A percentile compares a stretch with the other conserved stretches of the same genome.
Conservation (phyloP, 2,888 invertebrate genomes). For the Machimus rusticus region DNA sequence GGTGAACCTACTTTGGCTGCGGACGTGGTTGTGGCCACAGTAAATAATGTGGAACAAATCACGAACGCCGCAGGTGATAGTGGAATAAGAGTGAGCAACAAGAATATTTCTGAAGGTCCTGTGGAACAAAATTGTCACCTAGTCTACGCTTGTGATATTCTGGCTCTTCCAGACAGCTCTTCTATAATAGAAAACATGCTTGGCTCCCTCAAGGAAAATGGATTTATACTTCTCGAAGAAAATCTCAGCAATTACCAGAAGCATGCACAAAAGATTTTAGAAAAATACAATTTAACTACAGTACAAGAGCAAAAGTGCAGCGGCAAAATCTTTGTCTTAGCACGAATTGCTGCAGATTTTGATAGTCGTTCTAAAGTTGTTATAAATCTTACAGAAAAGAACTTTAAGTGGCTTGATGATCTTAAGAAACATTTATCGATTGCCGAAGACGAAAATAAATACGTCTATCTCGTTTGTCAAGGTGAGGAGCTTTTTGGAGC, state of each 20-base stretch:
- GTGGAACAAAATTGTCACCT: slow-evolving; percentile 76
- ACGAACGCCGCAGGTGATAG: slow-evolving; percentile 67
- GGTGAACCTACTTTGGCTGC: slow-evolving; percentile 77
- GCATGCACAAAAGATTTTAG: slow-evolving; percentile 60
- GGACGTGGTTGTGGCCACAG: slow-evolving; percentile 69
- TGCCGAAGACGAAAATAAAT: slow-evolving; percentile 67
- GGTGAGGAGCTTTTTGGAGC: slow-evolving; percentile 77
- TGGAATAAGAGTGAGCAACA: slow-evolving; percentile 71
- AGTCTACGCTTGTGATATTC: slow-evolving; percentile 71
- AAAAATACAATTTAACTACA: slow-evolving; percentile 64
- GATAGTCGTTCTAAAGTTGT: slow-evolving; percentile 63
- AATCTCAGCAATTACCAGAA: slow-evolving; percentile 63
- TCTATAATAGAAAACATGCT: slow-evolving; percentile 67
- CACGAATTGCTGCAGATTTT: slow-evolving; percentile 63
- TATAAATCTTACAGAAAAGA: slow-evolving; percentile 73
- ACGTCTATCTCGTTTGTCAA: slow-evolving; percentile 74
- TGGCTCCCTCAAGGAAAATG: slow-evolving; percentile 71
- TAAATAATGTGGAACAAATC: slow-evolving; percentile 66
- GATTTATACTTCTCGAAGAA: slow-evolving; percentile 80
- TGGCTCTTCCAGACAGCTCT: slow-evolving; percentile 67
- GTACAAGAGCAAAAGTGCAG: slow-evolving; percentile 72
- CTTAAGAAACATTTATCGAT: slow-evolving; percentile 79
- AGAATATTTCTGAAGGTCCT: slow-evolving; percentile 68
- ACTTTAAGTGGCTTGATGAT: slow-evolving; percentile 81
- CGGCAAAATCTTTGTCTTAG: slow-evolving; percentile 71